Conservation (phyloP, 2,113 vertebrate species). For the Toxotes jaculatrix region DNA sequence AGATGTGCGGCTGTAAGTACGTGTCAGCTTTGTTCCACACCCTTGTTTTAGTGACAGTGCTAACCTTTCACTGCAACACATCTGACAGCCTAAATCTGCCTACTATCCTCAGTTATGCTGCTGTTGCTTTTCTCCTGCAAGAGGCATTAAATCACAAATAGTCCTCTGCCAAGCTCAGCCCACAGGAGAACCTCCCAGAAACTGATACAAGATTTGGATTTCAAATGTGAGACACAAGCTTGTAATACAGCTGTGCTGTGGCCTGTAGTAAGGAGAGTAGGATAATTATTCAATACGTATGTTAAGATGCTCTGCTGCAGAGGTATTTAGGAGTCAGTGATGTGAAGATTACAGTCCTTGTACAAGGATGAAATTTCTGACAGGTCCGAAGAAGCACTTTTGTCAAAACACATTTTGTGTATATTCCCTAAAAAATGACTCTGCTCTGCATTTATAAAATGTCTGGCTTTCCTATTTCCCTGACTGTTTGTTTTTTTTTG, state of each 20-base stretch:
- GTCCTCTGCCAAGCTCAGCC: slow-evolving; percentile 1
- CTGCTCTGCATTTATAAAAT: slow-evolving; percentile 21
- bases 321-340: slow-evolving; percentile 57
- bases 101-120: not conserved
- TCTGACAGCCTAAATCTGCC: slow-evolving; percentile 56
- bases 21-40: slow-evolving; percentile 63
- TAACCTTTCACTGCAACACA: slow-evolving; percentile 62
- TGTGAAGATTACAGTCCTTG: slow-evolving; percentile 67
- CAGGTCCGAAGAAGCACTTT: slow-evolving; percentile 62
- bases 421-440: slow-evolving; percentile 56
- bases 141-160: slow-evolving; percentile 32
- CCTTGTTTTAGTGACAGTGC: slow-evolving; percentile 53
- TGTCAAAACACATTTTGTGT: slow-evolving; percentile 62
- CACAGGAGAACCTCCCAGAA: slow-evolving; percentile 18
- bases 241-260: slow-evolving; percentile 13
- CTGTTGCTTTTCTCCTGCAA: slow-evolving; percentile 25
- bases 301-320: slow-evolving; percentile 42
- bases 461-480: no score
- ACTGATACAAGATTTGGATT: not conserved
- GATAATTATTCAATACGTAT: slow-evolving; percentile 46
- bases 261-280: slow-evolving; percentile 40
- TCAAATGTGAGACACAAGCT: slow-evolving; percentile 12
- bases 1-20: slow-evolving; percentile 62
- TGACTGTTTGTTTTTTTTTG: no score
- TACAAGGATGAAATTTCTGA: slow-evolving; percentile 61